Percentiles rank a stretch among this genome's conserved stretches.
Evolutionary conservation across 37 sponge, comb jelly and placozoan species (phyloP).

Genomic region (Ianthella basta): DNA sequence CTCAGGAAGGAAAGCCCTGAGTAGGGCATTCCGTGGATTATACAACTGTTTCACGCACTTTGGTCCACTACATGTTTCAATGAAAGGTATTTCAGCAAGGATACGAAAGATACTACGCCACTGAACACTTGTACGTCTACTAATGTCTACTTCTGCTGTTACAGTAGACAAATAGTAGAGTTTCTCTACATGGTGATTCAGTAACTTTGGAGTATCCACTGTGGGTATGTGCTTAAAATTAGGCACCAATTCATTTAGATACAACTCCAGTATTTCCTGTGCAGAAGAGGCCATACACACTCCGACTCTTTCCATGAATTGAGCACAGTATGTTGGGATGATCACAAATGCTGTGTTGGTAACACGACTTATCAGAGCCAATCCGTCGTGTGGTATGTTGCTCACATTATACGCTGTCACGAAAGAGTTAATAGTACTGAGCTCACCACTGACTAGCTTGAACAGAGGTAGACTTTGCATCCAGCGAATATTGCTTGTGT

Average conservation of each 20-base stretch:
- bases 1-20: not conserved
- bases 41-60: constrained; percentile 29
- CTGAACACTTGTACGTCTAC: not conserved
- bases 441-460: constrained; percentile 19
- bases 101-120: not conserved
- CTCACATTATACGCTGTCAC: not conserved
- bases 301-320: constrained; percentile 12
- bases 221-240: not conserved
- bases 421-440: not conserved
- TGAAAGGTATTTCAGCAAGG: constrained; percentile 15
- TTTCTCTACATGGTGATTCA: not conserved
- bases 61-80: not conserved
- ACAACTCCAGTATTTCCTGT: not conserved
- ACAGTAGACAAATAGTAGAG: not conserved
- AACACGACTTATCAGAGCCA: not conserved
- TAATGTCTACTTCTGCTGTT: not conserved
- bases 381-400: not conserved
- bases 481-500: too few species aligned
- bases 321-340: constrained; percentile 1
- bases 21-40: constrained; percentile 42
- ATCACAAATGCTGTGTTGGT: not conserved
- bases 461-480: constrained; percentile 8
- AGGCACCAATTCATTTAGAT: not conserved
- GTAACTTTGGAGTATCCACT: not conserved
- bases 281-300: not conserved